Evolutionary conservation across 2,797 vertebrate species (phyloP).

Genomic region (Nannoperca australis): DNA sequence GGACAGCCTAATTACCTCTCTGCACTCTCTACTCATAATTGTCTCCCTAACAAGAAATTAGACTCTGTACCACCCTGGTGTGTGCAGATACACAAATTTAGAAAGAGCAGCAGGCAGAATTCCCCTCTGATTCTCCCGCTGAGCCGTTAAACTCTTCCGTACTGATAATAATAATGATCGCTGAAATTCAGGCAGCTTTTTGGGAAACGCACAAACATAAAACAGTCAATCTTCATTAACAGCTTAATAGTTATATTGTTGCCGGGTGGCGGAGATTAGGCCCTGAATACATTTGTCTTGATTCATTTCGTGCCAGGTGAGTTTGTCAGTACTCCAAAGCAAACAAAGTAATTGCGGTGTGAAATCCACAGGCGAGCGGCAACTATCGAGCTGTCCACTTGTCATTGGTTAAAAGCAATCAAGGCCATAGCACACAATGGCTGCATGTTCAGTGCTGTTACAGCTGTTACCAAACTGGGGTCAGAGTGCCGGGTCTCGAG

Average conservation of each 20-base stretch:
- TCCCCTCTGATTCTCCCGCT: background rate
- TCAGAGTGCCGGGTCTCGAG: background rate
- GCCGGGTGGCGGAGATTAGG: background rate
- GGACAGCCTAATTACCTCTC: constrained; percentile 46
- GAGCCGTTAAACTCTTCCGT: constrained; percentile 28
- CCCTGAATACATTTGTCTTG: constrained; percentile 11
- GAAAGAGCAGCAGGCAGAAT: background rate
- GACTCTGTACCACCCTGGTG: constrained; percentile 12
- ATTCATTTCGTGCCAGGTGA: constrained; percentile 32
- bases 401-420: constrained; percentile 8
- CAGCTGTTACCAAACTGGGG: constrained; percentile 32
- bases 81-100: constrained; percentile 7
- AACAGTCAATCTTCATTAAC: constrained; percentile 27
- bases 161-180: constrained; percentile 7
- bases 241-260: constrained; percentile 37
- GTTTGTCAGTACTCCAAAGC: constrained; percentile 32
- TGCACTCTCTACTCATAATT: constrained; percentile 26
- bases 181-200: constrained; percentile 22
- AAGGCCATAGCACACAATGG: constrained; percentile 1
- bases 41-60: constrained; percentile 38
- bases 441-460: background rate
- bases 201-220: background rate
- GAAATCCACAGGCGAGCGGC: constrained; percentile 23
- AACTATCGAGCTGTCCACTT: constrained; percentile 24
- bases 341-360: constrained; percentile 58